phyloP scores from a whole-genome alignment of 1,140 invertebrate species.

The Grapholita molesta region DNA sequence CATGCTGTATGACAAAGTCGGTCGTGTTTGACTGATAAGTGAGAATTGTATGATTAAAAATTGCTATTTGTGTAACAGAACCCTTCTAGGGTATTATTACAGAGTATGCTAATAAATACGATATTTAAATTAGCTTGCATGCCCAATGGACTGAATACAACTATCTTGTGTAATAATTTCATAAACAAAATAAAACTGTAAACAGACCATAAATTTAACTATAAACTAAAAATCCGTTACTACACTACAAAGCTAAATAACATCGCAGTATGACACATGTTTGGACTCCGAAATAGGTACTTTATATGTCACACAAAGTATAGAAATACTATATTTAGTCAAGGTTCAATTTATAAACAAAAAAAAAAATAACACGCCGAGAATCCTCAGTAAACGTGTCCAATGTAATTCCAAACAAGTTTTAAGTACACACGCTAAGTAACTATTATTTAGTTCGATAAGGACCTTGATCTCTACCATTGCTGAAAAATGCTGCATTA shows the following conservation, averaged over 20 bases:
- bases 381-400: not conserved
- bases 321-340: not conserved
- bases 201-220: too few relatives aligned
- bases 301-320: not conserved
- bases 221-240: too few relatives aligned
- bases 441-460: slow-evolving; percentile 34
- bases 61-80: not conserved
- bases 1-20: not conserved
- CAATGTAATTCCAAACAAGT: slow-evolving; percentile 7
- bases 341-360: not conserved
- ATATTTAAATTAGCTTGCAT: too few relatives aligned
- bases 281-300: not conserved
- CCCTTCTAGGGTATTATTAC: not conserved
- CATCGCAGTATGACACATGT: not conserved
- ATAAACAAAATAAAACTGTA: too few relatives aligned
- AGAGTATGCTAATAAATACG: too few relatives aligned
- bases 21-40: not conserved
- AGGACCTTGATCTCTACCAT: slow-evolving; percentile 71
- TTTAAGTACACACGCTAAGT: slow-evolving; percentile 20
- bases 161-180: too few relatives aligned
- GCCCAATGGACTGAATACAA: too few relatives aligned
- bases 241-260: too few relatives aligned
- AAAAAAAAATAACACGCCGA: not conserved
- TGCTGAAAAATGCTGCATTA: slow-evolving; percentile 75
- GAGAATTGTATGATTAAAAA: not conserved